phyloP scores from a whole-genome alignment of 2,797 vertebrate species.

The Acrocephalus scirpaceus region DNA sequence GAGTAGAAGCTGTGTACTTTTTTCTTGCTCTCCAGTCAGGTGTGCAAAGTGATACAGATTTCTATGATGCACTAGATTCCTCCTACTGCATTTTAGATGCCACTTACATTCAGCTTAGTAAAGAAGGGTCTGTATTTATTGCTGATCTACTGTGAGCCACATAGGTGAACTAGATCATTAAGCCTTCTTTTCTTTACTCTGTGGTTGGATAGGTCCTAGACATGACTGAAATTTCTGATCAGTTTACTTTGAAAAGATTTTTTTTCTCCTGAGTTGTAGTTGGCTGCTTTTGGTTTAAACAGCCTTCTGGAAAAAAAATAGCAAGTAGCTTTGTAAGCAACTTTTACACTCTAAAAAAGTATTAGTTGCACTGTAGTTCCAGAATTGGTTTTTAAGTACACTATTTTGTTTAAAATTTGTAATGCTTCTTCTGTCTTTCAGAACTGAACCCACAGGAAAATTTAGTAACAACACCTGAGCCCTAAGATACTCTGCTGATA shows the following conservation, averaged over 20 bases:
- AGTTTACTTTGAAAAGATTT: not conserved
- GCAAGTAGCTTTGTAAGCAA: not conserved
- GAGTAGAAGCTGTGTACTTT: not conserved
- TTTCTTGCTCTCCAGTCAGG: not conserved
- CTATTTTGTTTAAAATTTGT: not conserved
- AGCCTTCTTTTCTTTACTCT: not conserved
- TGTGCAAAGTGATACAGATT: not conserved
- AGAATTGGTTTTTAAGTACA: not conserved
- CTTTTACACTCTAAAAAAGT: not conserved
- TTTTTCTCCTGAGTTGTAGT: not conserved
- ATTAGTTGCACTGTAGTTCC: not conserved
- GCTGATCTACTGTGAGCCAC: not conserved
- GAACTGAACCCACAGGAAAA: not conserved
- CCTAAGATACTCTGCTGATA: not conserved
- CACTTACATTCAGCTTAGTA: not conserved
- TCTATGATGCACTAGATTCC: not conserved
- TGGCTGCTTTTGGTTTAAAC: not conserved
- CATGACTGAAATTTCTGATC: not conserved
- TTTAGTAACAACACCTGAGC: not conserved
- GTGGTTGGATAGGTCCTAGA: not conserved
- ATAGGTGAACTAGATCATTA: not conserved
- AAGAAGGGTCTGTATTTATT: not conserved
- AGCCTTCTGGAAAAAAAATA: not conserved
- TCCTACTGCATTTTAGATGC: not conserved
- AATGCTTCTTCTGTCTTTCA: not conserved